Evolutionary conservation across 2,113 vertebrate genomes (phyloP).

Genomic region (Dinomys branickii): DNA sequence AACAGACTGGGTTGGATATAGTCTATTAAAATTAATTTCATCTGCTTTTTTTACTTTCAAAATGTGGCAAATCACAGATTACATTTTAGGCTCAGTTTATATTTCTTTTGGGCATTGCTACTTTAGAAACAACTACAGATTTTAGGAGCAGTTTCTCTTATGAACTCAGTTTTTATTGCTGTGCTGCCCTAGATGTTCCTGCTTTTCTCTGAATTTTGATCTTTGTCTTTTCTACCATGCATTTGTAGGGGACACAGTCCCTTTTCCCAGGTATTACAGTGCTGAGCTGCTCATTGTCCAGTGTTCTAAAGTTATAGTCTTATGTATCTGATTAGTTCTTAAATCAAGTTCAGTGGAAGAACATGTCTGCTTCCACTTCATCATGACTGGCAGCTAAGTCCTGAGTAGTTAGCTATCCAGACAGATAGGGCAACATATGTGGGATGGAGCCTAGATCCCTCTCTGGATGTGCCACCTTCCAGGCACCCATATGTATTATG

Average conservation of each 20-base stretch:
- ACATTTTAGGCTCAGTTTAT: background rate
- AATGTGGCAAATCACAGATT: background rate
- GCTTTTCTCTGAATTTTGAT: background rate
- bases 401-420: background rate
- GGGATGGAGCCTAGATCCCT: background rate
- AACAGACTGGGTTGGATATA: background rate
- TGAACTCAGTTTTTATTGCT: background rate
- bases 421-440: background rate
- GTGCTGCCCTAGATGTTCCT: background rate
- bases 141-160: background rate
- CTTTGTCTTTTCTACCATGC: background rate
- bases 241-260: background rate
- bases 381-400: background rate
- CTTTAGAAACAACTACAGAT: background rate
- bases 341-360: background rate
- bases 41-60: background rate
- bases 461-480: too few relatives aligned
- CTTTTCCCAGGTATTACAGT: background rate
- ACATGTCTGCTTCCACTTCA: background rate
- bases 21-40: conserved; percentile 38
- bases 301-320: background rate
- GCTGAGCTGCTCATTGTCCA: background rate
- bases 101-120: background rate
- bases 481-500: background rate
- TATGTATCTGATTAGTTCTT: background rate